Evolutionary conservation across 1,140 invertebrate genomes (phyloP).

Genomic region (Drosophila elegans): DNA sequence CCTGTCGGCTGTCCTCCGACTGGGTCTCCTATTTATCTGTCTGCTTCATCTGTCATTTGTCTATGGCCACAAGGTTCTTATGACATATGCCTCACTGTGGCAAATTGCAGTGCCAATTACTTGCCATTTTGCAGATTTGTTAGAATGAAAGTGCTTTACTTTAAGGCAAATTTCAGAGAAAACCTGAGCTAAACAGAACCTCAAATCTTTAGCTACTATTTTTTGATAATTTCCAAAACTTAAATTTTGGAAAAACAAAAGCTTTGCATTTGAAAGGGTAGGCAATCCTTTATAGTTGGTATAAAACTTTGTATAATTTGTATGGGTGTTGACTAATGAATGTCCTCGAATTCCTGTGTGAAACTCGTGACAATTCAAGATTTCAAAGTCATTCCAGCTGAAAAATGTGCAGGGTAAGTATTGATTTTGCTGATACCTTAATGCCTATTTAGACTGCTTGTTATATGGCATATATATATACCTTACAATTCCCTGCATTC

Average conservation of each 20-base stretch:
- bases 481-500: conserved; percentile 16
- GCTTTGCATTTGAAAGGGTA: not conserved
- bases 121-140: conserved; percentile 1
- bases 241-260: too few species aligned
- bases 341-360: not conserved
- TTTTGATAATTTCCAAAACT: not conserved
- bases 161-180: not conserved
- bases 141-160: not conserved
- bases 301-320: not conserved
- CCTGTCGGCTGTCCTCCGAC: conserved; percentile 10
- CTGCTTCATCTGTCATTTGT: conserved; percentile 59
- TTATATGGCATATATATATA: not conserved
- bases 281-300: too few species aligned
- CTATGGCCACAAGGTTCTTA: conserved; percentile 34
- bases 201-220: too few species aligned
- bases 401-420: conserved; percentile 12
- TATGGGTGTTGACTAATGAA: too few species aligned
- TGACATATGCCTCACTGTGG: conserved; percentile 42
- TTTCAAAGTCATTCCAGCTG: not conserved
- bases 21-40: conserved; percentile 46
- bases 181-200: not conserved
- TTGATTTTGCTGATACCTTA: conserved; percentile 31
- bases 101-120: conserved; percentile 59
- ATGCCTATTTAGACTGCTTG: conserved; percentile 31
- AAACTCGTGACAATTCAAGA: not conserved